These are phyloP conservation scores for Calliopum simillimum DNA, from an alignment of 2,888 invertebrate genomes.

Conservation along the genomic window DNA sequence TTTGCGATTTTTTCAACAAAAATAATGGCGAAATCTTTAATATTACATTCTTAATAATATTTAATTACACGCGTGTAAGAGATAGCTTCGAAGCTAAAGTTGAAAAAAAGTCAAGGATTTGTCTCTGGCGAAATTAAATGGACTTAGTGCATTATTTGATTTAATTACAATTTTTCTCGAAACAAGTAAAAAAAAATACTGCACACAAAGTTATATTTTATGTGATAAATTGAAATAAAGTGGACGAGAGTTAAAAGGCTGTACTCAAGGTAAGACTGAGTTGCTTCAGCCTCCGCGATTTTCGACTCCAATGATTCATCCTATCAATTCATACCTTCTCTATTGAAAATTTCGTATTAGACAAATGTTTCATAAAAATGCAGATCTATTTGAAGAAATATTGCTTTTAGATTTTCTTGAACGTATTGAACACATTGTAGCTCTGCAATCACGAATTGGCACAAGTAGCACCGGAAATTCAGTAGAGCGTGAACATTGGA, in stretches of 20 bases:
- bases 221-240: no score
- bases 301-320: constrained; percentile 9
- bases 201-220: no score
- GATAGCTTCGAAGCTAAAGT: constrained; percentile 5
- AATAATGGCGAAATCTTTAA: no score
- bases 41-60: no score
- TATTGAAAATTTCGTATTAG: constrained; percentile 2
- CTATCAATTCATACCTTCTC: constrained; percentile 1
- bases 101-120: background rate
- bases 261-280: no score
- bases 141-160: no score
- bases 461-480: background rate
- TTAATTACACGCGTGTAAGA: no score
- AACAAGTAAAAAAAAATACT: no score
- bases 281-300: background rate
- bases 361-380: background rate
- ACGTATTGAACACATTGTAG: background rate
- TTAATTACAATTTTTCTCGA: no score
- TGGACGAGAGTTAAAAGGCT: no score
- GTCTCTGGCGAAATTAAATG: no score
- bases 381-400: background rate
- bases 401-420: constrained; percentile 1
- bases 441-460: background rate
- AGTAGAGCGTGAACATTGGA: background rate
- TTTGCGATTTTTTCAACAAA: no score